These are phyloP conservation scores for Drosophila limbata DNA, from an alignment of 2,888 invertebrate genomes.

Conservation along the genomic window DNA sequence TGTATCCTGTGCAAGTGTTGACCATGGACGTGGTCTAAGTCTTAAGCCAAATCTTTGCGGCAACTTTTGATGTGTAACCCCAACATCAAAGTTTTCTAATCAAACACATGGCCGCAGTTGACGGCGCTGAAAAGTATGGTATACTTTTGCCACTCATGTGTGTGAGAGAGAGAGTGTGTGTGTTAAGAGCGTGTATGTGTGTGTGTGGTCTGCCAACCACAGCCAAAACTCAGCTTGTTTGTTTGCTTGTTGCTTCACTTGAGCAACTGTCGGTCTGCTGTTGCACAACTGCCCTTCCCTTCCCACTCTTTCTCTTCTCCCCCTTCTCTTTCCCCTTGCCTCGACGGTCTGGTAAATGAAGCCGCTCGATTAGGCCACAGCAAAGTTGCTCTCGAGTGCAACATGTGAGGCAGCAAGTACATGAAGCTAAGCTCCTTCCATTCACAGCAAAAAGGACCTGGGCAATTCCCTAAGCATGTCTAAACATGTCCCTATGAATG, in stretches of 20 bases:
- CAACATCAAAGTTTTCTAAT: conserved; percentile 69
- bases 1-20: conserved; percentile 39
- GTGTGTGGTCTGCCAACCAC: conserved; percentile 35
- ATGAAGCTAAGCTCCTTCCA: conserved; percentile 19
- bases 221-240: conserved; percentile 68
- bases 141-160: conserved; percentile 9
- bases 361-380: conserved; percentile 72
- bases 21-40: conserved; percentile 35
- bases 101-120: conserved; percentile 64
- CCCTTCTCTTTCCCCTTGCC: not conserved
- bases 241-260: conserved; percentile 69
- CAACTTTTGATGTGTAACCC: conserved; percentile 41
- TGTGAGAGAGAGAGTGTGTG: conserved; percentile 1
- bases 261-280: conserved; percentile 27
- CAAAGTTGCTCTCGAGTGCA: conserved; percentile 56
- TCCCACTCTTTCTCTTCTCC: not conserved
- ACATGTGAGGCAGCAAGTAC: conserved; percentile 55
- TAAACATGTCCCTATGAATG: not conserved
- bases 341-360: conserved; percentile 58
- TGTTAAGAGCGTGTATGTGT: conserved; percentile 24
- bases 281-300: not conserved
- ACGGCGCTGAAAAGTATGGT: conserved; percentile 47
- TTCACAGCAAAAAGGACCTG: conserved; percentile 32
- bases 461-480: conserved; percentile 30
- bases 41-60: conserved; percentile 60